Evolutionary conservation across 2,888 invertebrate genomes (phyloP), one percentile per base, ranked within the genome.

Genomic region (Venustoraphidia nigricollis): DNA sequence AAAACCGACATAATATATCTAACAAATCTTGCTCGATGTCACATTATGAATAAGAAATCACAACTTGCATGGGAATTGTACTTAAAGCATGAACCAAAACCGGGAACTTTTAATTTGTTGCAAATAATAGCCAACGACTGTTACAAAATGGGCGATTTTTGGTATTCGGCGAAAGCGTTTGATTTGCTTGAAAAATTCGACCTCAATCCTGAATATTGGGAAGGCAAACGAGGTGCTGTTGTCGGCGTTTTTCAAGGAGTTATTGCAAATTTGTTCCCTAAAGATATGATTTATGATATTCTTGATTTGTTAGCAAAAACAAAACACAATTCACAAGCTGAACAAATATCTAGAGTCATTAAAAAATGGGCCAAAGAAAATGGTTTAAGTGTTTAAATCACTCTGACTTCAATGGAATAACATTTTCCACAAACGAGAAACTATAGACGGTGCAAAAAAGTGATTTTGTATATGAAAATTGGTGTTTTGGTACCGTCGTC

Each of bases 151-250:
- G 94, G 94, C 0, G 94, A 96, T 64, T 98, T 95, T 69, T 88
- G 92, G 74, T 86, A 92, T 55, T 89, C 97, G 0, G 94, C 94
- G 2, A 94, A 93, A 62, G 94, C 96, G 0, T 98, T 97, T 65
- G 95, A 98, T 63, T 88, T 93, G 77, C 71, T 98, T 2, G 95
- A 96, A 62, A 81, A 89, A 57, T 72, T 94, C 56, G 96, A 97
- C 65, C 91, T 94, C 0, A 93, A 89, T 57, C 94, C 95, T 0
- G 96, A 97, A 63, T 89, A 94, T 72, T 97, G 95, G 96, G 96
- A 95, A 66, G 96, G 95, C 0, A 89, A 96, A 61, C 77, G 95
- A 10, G 96, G 96, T 0, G 94, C 96, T 1, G 90, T 94, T 59
- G 89, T 92, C 47, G 97, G 95, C 1, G 86, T 90, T 34, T 86